Conservation (phyloP, 2,888 invertebrate genomes). For the Magallana nippona region DNA sequence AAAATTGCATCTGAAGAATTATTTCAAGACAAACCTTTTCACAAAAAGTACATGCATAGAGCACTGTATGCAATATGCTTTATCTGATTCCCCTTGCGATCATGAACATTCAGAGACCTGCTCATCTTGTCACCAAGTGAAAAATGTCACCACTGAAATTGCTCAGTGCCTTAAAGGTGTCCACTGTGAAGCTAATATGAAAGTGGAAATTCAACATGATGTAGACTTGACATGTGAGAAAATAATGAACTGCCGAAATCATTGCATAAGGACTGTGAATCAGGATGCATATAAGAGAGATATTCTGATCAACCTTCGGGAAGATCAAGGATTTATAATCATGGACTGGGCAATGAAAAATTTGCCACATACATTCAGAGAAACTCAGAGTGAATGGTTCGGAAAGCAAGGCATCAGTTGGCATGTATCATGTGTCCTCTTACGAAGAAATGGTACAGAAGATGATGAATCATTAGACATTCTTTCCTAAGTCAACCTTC, state of each 20-base stretch:
- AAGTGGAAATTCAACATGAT: constrained; percentile 35
- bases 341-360: no score
- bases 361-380: no score
- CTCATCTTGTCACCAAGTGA: constrained; percentile 20
- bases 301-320: constrained; percentile 29
- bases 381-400: no score
- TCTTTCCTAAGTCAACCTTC: no score
- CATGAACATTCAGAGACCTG: constrained; percentile 36
- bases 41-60: constrained; percentile 30
- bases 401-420: constrained; percentile 8
- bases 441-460: no score
- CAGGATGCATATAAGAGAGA: constrained; percentile 35
- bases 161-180: constrained; percentile 5
- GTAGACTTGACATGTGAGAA: constrained; percentile 31
- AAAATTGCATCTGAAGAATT: no score
- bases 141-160: constrained; percentile 31
- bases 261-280: constrained; percentile 31
- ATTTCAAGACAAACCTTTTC: background rate
- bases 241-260: constrained; percentile 34
- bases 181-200: background rate
- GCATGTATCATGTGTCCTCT: no score
- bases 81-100: constrained; percentile 29
- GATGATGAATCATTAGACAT: no score
- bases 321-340: constrained; percentile 5
- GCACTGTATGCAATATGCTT: constrained; percentile 40